Conservation (phyloP, 1,140 invertebrate species). For the Pachyrhynchus sulphureomaculatus region DNA sequence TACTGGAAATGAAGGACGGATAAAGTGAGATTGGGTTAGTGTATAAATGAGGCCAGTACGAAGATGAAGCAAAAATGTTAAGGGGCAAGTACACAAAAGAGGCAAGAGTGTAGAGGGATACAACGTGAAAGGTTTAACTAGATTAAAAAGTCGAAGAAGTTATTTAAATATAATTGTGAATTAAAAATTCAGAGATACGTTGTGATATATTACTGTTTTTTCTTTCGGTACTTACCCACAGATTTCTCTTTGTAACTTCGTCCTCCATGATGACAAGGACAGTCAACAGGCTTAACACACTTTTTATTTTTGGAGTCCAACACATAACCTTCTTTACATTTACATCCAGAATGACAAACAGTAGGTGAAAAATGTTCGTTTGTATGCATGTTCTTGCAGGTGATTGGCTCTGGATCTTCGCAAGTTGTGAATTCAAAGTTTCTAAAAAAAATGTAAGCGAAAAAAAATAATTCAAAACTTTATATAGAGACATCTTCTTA, state of each 20-base stretch:
- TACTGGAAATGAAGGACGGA: conserved; percentile 6
- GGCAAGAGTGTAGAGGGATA: too few species aligned
- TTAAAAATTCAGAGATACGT: too few species aligned
- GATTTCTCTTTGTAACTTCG: conserved; percentile 77
- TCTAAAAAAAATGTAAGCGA: conserved; percentile 23
- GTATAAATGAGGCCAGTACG: conserved; percentile 58
- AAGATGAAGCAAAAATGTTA: too few species aligned
- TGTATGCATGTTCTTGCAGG: conserved; percentile 82
- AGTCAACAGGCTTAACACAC: conserved; percentile 70
- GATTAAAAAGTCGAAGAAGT: too few species aligned
- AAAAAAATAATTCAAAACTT: too few species aligned
- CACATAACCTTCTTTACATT: conserved; percentile 75
- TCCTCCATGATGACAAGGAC: conserved; percentile 87
- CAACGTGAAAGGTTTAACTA: too few species aligned
- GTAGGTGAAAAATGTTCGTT: conserved; percentile 51
- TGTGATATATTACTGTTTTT: too few species aligned
- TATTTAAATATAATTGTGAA: too few species aligned
- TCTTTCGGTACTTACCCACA: conserved; percentile 41
- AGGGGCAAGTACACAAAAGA: too few species aligned
- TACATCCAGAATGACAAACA: conserved; percentile 74
- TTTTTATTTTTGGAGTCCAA: conserved; percentile 64
- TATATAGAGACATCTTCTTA: conserved; percentile 9
- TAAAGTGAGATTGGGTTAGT: background rate
- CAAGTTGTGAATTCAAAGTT: conserved; percentile 77
- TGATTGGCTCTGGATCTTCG: conserved; percentile 69